These are phyloP conservation scores for Apis florea DNA, from an alignment of 1,140 invertebrate species.

Conservation along the genomic window DNA sequence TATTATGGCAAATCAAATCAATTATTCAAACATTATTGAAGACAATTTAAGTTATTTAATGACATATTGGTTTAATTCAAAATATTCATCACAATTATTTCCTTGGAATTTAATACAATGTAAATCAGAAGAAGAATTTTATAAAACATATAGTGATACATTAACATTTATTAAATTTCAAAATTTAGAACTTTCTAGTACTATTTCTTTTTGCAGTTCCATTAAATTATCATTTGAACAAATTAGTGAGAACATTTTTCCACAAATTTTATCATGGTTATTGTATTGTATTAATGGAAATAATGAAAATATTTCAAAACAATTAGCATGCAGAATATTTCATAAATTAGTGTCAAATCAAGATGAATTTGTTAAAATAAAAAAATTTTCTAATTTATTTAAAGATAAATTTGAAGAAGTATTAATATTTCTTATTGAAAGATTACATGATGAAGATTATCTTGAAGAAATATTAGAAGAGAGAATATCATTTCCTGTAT, in stretches of 20 bases:
- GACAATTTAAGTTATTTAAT: constrained; percentile 74
- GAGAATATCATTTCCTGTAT: constrained; percentile 45
- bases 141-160: constrained; percentile 70
- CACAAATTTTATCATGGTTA: constrained; percentile 68
- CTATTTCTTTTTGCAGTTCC: constrained; percentile 64
- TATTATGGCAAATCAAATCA: constrained; percentile 54
- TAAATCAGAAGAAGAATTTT: constrained; percentile 73
- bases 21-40: constrained; percentile 68
- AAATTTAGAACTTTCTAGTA: constrained; percentile 61
- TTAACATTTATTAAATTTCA: constrained; percentile 74
- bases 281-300: constrained; percentile 49
- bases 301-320: background rate
- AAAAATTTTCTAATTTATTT: constrained; percentile 60
- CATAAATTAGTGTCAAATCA: constrained; percentile 51
- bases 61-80: constrained; percentile 54
- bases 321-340: constrained; percentile 32
- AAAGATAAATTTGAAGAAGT: constrained; percentile 67
- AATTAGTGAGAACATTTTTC: constrained; percentile 74
- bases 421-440: constrained; percentile 66
- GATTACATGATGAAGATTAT: constrained; percentile 72
- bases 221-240: constrained; percentile 66
- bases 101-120: constrained; percentile 72
- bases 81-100: constrained; percentile 67
- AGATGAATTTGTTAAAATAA: constrained; percentile 53
- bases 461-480: constrained; percentile 63